phyloP scores from a whole-genome alignment of 1,140 invertebrate species.

The Eurosta solidaginis region DNA sequence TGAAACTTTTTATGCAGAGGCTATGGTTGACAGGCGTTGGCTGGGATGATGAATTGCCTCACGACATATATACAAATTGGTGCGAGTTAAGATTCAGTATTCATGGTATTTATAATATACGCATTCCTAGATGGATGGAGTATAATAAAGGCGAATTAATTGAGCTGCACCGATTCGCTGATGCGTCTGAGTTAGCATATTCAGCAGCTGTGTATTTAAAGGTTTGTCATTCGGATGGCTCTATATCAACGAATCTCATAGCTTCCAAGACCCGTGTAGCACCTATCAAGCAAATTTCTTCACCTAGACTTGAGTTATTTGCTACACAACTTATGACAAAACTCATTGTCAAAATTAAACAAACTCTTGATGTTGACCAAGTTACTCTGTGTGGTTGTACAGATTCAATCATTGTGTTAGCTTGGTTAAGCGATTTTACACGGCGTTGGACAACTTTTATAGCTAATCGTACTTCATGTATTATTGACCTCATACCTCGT shows the following conservation, averaged over 20 bases:
- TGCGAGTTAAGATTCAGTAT: slow-evolving; percentile 36
- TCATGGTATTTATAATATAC: too few species aligned
- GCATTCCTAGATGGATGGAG: too few species aligned
- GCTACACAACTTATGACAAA: slow-evolving; percentile 33
- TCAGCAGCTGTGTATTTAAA: slow-evolving; percentile 48
- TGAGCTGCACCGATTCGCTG: slow-evolving; percentile 50
- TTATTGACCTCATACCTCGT: slow-evolving; percentile 36
- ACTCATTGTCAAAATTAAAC: slow-evolving; percentile 21
- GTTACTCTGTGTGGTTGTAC: neutral
- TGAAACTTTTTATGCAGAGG: slow-evolving; percentile 58
- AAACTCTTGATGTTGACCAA: neutral
- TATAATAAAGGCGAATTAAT: too few species aligned
- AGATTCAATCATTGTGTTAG: slow-evolving; percentile 35
- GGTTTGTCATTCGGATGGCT: slow-evolving; percentile 35
- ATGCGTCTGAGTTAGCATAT: too few species aligned
- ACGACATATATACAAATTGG: slow-evolving; percentile 36
- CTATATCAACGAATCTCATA: slow-evolving; percentile 15
- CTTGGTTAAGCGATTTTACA: slow-evolving; percentile 30
- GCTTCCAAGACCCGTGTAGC: slow-evolving; percentile 34
- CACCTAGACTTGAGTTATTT: slow-evolving; percentile 38
- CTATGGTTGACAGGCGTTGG: slow-evolving; percentile 48
- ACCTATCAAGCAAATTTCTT: slow-evolving; percentile 32
- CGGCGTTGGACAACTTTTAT: slow-evolving; percentile 44
- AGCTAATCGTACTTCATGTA: slow-evolving; percentile 44
- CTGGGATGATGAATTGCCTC: slow-evolving; percentile 49